Evolutionary conservation across 2,113 vertebrate genomes (phyloP), one percentile per base, ranked within the genome.

Genomic region (Pelecanus crispus): DNA sequence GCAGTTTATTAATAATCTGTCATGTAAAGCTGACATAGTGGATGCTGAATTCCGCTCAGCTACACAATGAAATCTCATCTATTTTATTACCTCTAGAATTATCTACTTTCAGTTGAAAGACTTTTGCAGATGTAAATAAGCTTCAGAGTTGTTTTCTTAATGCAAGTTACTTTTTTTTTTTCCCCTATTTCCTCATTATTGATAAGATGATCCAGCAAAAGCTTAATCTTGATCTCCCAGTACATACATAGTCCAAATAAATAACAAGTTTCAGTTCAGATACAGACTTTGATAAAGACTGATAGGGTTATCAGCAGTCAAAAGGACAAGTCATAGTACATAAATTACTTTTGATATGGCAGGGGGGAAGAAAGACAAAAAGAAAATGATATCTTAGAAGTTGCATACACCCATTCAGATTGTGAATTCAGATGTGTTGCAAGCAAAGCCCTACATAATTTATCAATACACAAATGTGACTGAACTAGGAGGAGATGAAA

Each of bases 1-100:
- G 58, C 94, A 97, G 87, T 93, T 95, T 97, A 97, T 98, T 97
- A 97, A 97, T 95, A 97, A 96, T 89, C 65, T 97, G 80, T 97
- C 71, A 40, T 92, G 81, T 95, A 96, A 97, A 95, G 66, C 58
- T 97, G 96, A 96, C 88, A 79, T 81, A 94, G 25, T 84, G 40
- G 36, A 36, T 87, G 24, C 52, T 86, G 87, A 96, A 96, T 97
- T 97, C 86, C 7, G 3, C 85, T 95, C 74, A 95, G 94, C 63
- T 94, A 85, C 80, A 92, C 79, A 96, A 88, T 78, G 50, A 97
- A 97, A 96, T 97, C 21, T 88, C 81, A 92, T 95, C 73, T 38
- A 59, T 94, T 82, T 97, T 96, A 90, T 86, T 94, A 79, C 73
- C 19, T 77, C 63, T 81, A 81, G 82, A 97, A 93, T 94, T 84